Base-by-base conservation (phyloP, 2,797 vertebrate species). In the Alauda arvensis region DNA sequence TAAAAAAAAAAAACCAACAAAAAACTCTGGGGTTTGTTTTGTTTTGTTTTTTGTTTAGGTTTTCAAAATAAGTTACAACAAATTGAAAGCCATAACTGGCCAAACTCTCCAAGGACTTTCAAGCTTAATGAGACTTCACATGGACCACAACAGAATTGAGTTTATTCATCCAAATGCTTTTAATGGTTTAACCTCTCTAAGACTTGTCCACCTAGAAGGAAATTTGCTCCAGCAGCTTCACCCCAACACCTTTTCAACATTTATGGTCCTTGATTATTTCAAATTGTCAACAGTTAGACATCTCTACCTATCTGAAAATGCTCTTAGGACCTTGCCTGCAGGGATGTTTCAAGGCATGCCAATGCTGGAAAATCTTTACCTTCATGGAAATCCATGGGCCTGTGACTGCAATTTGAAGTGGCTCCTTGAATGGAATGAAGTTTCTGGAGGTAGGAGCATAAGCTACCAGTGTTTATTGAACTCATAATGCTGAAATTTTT, bases 41-140 rank as follows among this genome's bases (percentile, higher is more conserved):
- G 6, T 3, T 60, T 34, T 52, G 3, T 29, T 67, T 29, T 17
- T 70, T 18, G 19, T 48, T 81, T n/a, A 99, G 98, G 98, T 99
- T 89, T 95, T 99, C 94, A 99, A 99, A 95, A 96, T 99, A 67
- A 99, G 99, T 96, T 99, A 99, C 96, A 99, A 99, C 94, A 98
- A 99, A 80, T 88, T 99, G 61, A 97, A 95, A 21, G 96, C 97
- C 71, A 87, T 99, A 86, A 96, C 90, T 49, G 93, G 95, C 8
- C 91, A 94, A n/a, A 97, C 98, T 4, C 96, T 99, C 18, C 96
- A 89, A 66, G 99, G 99, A 10, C 97, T 99, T 66, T 97, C 96
- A 91, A 95, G 93, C 43, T 66, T 99, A 88, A 92, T 97, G 79
- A 93, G 99, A 69, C 90, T 99, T 39, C 98, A 99, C 89, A 49